phyloP scores from a whole-genome alignment of 2,888 invertebrate species.

The Drosophila nr. perissopoda region DNA sequence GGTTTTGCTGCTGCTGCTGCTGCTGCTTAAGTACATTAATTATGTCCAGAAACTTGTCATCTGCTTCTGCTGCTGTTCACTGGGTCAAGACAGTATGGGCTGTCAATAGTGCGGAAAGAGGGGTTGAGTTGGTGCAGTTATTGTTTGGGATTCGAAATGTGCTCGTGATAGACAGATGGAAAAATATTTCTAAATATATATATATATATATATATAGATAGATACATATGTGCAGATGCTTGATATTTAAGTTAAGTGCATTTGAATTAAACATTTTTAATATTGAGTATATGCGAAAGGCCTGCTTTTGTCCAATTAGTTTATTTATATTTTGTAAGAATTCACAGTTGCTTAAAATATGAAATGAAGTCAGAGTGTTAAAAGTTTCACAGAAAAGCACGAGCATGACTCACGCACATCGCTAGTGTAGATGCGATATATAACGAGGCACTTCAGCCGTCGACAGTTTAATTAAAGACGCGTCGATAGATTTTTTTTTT shows the following conservation, averaged over 20 bases:
- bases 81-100: slow-evolving; percentile 56
- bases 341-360: not conserved
- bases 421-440: slow-evolving; percentile 6
- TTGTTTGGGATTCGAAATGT: not conserved
- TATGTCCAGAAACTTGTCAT: slow-evolving; percentile 68
- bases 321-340: not conserved
- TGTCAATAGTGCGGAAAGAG: not conserved
- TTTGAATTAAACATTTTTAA: not conserved
- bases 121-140: not conserved
- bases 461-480: slow-evolving; percentile 54
- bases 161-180: not conserved
- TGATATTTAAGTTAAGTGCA: not conserved
- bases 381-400: not conserved
- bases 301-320: not conserved
- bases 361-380: not conserved
- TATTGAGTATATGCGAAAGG: not conserved
- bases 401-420: slow-evolving; percentile 8
- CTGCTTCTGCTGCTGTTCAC: slow-evolving; percentile 44
- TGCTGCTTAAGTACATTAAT: slow-evolving; percentile 67
- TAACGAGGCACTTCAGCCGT: slow-evolving; percentile 2
- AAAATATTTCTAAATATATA: too few relatives aligned
- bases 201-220: not conserved
- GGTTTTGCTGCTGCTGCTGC: slow-evolving; percentile 22
- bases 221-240: not conserved
- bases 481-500: slow-evolving; percentile 41